phyloP scores from a whole-genome alignment of 2,113 vertebrate genomes.

The Hippolais icterina region DNA sequence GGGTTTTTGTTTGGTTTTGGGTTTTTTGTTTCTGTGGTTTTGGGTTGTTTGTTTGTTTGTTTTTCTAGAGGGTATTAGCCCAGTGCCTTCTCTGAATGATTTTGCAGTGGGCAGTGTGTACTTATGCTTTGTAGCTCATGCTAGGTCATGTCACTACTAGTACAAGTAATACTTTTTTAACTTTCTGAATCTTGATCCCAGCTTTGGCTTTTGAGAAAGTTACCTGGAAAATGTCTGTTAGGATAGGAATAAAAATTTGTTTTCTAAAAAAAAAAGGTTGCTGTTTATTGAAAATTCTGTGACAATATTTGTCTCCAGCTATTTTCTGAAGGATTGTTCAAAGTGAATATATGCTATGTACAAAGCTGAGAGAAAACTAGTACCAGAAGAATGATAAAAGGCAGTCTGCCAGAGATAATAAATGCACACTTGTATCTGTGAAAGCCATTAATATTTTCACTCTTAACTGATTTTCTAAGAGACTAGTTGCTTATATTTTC shows the following conservation, averaged over 20 bases:
- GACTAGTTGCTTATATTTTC: neutral
- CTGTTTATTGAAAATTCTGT: neutral
- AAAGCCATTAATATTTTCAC: neutral
- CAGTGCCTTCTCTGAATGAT: neutral
- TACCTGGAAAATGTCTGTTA: neutral
- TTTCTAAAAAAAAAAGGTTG: neutral
- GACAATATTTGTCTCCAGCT: neutral
- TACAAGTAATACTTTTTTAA: neutral
- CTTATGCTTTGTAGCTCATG: neutral
- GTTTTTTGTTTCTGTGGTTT: no score
- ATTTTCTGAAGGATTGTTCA: neutral
- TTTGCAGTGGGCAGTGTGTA: neutral
- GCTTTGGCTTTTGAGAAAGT: neutral
- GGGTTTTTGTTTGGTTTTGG: neutral
- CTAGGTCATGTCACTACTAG: neutral
- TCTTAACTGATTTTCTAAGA: neutral
- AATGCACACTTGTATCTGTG: neutral
- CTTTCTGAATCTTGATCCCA: neutral
- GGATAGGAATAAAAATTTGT: neutral
- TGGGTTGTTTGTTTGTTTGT: neutral
- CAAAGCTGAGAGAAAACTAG: neutral
- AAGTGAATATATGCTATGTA: neutral
- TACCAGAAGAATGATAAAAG: neutral
- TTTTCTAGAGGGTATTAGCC: neutral
- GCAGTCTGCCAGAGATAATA: neutral